Base-by-base conservation (phyloP, 1,140 invertebrate species). In the Kradibia gibbosae region DNA sequence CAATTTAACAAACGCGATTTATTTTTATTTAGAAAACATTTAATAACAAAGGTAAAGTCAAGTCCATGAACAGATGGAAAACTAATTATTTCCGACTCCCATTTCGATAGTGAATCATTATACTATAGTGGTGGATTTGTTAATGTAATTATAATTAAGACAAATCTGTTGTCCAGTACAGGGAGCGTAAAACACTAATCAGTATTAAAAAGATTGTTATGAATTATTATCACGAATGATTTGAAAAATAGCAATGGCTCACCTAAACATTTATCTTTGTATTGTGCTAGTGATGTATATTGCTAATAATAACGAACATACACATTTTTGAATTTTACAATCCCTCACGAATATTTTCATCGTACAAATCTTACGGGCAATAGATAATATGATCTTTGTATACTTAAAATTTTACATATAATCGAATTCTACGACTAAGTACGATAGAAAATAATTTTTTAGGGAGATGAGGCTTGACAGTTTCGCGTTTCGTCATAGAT, bases 191-290 rank as follows among this genome's bases (percentile, higher is more conserved):
- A 80, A 72, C 60, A 81, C 75, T 75, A 53, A 83, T 78, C 82
- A 83, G 82, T 83, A 81, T 83, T 83, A 81, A 67, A 80, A 80
- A 57, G 45, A 81, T 83, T 81, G 80, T 83, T 79, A 78, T 57
- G 60, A 74, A 82, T 67, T 65, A 78, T 70, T 42, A 75, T 55
- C 53, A 22, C 79, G 50, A 79, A 82, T 79, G 57, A 82, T 67
- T 82, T 79, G 57, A 74, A 10, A n/a, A 75, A 60, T 74, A 78
- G 76, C 55, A 53, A 65, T 78, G 70, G 70, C 55, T 78, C 75
- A 45, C 75, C 45, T 74, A 82, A 57, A 78, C 45, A 55, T 78
- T 82, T 67, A 78, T 73, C 81, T 79, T 79, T 82, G 76, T 78
- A 82, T 74, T 82, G 81, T 82, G 75, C 81, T 76, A 82, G 78